Evolutionary conservation across 2,113 vertebrate genomes (phyloP).

Genomic region (Nesogale talazaci): DNA sequence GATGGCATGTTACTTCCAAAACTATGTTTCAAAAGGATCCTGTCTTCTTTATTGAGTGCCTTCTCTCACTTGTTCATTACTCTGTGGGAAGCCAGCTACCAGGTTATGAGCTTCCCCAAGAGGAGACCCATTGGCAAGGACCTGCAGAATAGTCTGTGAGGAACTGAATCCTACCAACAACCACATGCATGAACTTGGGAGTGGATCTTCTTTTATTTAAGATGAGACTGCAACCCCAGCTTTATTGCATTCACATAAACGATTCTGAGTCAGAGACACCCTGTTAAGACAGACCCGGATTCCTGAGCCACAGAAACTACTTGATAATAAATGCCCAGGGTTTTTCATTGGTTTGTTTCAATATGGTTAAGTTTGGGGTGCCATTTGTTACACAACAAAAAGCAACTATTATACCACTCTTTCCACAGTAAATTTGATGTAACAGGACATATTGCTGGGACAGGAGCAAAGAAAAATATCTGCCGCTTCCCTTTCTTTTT

Average conservation of each 20-base stretch:
- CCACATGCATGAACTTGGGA: neutral
- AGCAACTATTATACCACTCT: neutral
- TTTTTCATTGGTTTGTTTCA: neutral
- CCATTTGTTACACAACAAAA: neutral
- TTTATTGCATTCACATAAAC: neutral
- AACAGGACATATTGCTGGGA: neutral
- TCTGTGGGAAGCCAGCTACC: neutral
- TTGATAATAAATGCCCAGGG: neutral
- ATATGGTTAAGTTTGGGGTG: neutral
- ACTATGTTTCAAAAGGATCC: neutral
- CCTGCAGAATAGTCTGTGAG: neutral
- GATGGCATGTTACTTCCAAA: neutral
- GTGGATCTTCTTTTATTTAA: neutral
- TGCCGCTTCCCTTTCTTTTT: neutral
- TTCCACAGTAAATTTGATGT: neutral
- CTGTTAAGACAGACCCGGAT: neutral
- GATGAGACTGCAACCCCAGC: neutral
- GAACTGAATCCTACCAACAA: neutral
- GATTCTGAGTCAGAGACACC: neutral
- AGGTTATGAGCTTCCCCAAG: neutral
- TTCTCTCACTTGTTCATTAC: neutral
- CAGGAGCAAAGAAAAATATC: too few species aligned
- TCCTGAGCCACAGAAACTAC: neutral
- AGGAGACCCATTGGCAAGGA: neutral
- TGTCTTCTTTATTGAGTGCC: neutral